Base-by-base conservation (phyloP, 2,888 invertebrate species). In the Harpagoxenus sublaevis region DNA sequence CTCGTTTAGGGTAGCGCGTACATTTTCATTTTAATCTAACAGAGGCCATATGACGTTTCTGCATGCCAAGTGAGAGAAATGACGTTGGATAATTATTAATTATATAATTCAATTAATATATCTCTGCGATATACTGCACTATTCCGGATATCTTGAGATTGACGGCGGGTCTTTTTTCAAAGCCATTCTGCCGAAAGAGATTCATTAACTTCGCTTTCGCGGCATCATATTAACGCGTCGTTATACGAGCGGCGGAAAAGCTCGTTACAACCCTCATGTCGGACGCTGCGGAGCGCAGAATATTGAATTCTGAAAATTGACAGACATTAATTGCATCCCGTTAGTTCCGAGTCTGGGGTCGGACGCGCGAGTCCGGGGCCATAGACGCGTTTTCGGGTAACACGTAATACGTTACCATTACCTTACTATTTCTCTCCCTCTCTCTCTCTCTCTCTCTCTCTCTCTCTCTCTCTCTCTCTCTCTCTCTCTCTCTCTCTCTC, bases 241-340 rank as follows among this genome's bases (percentile, higher is more conserved):
- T 57, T 71, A 71, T 71, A 71, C 60, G 48, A 8, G 28, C 79
- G 23, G 12, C 48, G 60, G 23, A 10, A 48, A 66, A 60, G 71
- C 39, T 79, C n/a, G 60, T 48, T 79, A 60, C 79, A 70, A 79
- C 23, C 35, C 60, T 70, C 57, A 51, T 39, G 71, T 79, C 79
- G 71, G 60, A 48, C 48, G 35, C 48, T 18, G 71, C 60, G 48
- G 28, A 79, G 79, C 55, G 71, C 23, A 35, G 71, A 79, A 79
- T 79, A 79, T 79, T 79, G 79, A 79, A 79, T 79, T 71, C 79
- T 79, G 79, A 79, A 71, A 81, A 81, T 81, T 81, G 79, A 81
- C 79, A 81, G 71, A 79, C 71, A 79, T 79, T 81, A 81, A 81
- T 81, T 81, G 79, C 71, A 81, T 81, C 71, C 70, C 71, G 71